Percentiles rank a stretch among this genome's conserved stretches.
Conservation (phyloP, 2,797 vertebrate species). For the Capromys pilorides region DNA sequence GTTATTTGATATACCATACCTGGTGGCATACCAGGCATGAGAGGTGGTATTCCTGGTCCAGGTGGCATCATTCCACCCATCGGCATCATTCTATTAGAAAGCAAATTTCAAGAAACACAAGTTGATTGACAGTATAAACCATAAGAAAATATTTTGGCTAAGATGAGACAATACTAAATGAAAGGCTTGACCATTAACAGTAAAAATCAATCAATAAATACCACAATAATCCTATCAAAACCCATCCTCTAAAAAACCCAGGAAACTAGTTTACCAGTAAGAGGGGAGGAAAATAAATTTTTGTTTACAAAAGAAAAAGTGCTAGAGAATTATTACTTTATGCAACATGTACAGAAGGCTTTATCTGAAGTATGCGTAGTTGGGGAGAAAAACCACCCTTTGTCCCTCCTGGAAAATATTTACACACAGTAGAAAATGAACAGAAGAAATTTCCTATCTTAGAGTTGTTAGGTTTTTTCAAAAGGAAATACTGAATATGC, state of each 20-base stretch:
- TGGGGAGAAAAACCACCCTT: conserved; percentile 25
- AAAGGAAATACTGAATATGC: background rate
- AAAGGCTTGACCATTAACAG: conserved; percentile 48
- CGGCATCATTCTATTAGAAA: conserved; percentile 91
- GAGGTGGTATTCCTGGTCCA: conserved; percentile 92
- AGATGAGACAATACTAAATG: conserved; percentile 62
- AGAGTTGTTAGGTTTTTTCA: conserved; percentile 29
- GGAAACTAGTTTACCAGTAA: conserved; percentile 54
- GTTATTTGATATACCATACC: conserved; percentile 80
- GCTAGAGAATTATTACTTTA: background rate
- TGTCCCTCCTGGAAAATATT: conserved; percentile 37
- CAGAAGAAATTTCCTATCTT: background rate
- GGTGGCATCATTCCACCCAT: conserved; percentile 99
- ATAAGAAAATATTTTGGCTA: conserved; percentile 61
- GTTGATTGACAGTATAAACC: conserved; percentile 44
- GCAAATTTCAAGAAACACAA: conserved; percentile 73
- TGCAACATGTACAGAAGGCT: background rate
- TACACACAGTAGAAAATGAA: background rate
- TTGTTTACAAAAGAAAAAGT: conserved; percentile 28
- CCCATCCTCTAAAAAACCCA: conserved; percentile 10
- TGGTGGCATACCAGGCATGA: conserved; percentile 90
- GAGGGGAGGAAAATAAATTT: background rate
- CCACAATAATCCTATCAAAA: conserved; percentile 48
- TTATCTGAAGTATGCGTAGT: background rate
- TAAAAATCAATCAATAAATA: conserved; percentile 58